A percentile compares a stretch with the other conserved stretches of the same genome.
phyloP scores from a whole-genome alignment of 2,113 vertebrate species.

The Anhinga anhinga region DNA sequence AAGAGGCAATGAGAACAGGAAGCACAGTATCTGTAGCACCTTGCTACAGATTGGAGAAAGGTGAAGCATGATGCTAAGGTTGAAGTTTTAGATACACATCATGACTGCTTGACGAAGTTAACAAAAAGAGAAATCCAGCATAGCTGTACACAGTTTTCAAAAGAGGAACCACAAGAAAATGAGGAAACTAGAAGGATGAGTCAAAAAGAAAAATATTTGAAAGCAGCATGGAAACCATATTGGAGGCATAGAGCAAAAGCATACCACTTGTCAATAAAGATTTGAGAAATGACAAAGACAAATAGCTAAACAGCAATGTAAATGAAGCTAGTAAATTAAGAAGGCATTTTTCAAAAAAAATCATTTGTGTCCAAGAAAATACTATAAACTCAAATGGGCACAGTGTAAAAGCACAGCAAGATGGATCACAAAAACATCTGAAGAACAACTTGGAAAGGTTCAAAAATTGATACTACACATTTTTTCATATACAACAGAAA shows the following conservation, averaged over 20 bases:
- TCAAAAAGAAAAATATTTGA: not conserved
- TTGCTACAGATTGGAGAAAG: not conserved
- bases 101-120: not conserved
- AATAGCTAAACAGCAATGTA: not conserved
- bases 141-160: not conserved
- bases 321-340: not conserved
- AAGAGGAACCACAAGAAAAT: not conserved
- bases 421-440: not conserved
- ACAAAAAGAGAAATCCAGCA: not conserved
- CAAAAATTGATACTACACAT: not conserved
- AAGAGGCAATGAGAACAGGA: not conserved
- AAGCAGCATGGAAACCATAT: not conserved
- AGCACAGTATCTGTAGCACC: not conserved
- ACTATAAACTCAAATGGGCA: not conserved
- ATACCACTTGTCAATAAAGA: not conserved
- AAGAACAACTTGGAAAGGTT: not conserved
- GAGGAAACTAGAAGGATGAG: not conserved
- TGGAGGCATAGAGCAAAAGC: not conserved
- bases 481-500: not conserved
- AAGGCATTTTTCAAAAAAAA: not conserved
- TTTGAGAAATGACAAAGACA: not conserved
- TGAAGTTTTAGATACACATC: not conserved
- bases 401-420: not conserved
- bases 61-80: not conserved
- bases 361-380: not conserved